Base-by-base conservation (phyloP, 2,113 vertebrate species). In the Scomber colias region DNA sequence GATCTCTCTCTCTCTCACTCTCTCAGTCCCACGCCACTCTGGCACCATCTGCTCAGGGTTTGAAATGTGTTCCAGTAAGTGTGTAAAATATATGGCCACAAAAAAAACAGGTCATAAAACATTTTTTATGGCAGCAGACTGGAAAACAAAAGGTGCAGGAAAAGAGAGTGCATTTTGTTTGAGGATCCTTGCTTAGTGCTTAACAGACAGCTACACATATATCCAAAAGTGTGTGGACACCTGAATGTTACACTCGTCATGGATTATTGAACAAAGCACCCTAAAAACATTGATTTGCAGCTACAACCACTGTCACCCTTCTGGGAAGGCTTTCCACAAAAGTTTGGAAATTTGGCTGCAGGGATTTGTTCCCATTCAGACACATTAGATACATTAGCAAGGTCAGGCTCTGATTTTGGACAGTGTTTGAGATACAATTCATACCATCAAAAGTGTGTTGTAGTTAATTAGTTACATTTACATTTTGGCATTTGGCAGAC, bases 31-130 rank as follows among this genome's bases (percentile, higher is more conserved):
- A 50, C 11, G 3, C 19, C 67, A 59, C 56, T 53, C 72, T 65
- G 79, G 61, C 93, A 84, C 87, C 92, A 90, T 90, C 93, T 95
- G 91, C 85, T 93, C 85, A 35, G 53, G 79, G 51, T 75, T 79
- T 75, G 49, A 87, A 83, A 87, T 72, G 80, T 27, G 19, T 88
- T 86, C 76, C 67, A 17, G 57, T 80, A 87, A 81, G 76, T 82
- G 82, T 84, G 66, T 80, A 65, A 87, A 90, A 87, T 88, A 81
- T 77, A 85, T 14, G 63, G 83, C 74, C 45, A 35, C 55, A 85
- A 27, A 77, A 87, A 85, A 59, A 67, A 60, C 53, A 35, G 69
- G 76, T 72, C 50, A 75, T 85, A 80, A 89, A 87, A 19, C 4
- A 50, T 0, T 73, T 83, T 85, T 82, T 81, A 86, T 84, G 16